Conservation (phyloP, 2,113 vertebrate species). For the Perca schrenkii region DNA sequence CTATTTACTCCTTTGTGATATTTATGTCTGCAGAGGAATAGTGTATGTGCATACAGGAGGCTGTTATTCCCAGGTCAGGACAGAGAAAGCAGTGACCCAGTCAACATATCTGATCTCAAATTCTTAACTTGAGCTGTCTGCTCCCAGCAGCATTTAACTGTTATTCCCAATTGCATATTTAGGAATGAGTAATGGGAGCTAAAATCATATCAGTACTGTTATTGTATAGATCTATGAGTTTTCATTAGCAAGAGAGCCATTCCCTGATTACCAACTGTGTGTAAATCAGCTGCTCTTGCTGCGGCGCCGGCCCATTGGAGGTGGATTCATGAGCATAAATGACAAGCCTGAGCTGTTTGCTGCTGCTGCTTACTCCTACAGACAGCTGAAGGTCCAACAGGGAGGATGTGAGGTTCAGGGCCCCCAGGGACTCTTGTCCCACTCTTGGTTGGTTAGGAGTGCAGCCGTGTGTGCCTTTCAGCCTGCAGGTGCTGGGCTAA, state of each 20-base stretch:
- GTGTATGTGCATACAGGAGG: slow-evolving; percentile 19
- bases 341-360: slow-evolving; percentile 71
- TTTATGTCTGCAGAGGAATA: slow-evolving; percentile 68
- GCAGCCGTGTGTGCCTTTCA: slow-evolving; percentile 59
- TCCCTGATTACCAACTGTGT: slow-evolving; percentile 81
- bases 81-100: slow-evolving; percentile 29
- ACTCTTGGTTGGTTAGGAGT: slow-evolving; percentile 72
- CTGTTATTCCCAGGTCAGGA: slow-evolving; percentile 15
- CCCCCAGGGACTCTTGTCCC: slow-evolving; percentile 55
- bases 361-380: slow-evolving; percentile 53
- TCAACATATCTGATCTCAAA: slow-evolving; percentile 55
- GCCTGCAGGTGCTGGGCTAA: slow-evolving; percentile 85
- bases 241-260: slow-evolving; percentile 88
- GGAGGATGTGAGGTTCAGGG: slow-evolving; percentile 50
- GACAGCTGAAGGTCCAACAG: slow-evolving; percentile 50
- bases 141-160: slow-evolving; percentile 40
- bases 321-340: slow-evolving; percentile 70
- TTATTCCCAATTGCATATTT: slow-evolving; percentile 68
- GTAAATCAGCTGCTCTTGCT: slow-evolving; percentile 80
- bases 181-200: slow-evolving; percentile 78
- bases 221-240: slow-evolving; percentile 83
- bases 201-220: slow-evolving; percentile 76
- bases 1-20: slow-evolving; percentile 73
- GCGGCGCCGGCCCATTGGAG: slow-evolving; percentile 41
- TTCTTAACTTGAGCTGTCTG: slow-evolving; percentile 38